Percentiles rank a stretch among this genome's conserved stretches.
phyloP scores from a whole-genome alignment of 2,888 invertebrate genomes.

The Drosophila subquinaria region DNA sequence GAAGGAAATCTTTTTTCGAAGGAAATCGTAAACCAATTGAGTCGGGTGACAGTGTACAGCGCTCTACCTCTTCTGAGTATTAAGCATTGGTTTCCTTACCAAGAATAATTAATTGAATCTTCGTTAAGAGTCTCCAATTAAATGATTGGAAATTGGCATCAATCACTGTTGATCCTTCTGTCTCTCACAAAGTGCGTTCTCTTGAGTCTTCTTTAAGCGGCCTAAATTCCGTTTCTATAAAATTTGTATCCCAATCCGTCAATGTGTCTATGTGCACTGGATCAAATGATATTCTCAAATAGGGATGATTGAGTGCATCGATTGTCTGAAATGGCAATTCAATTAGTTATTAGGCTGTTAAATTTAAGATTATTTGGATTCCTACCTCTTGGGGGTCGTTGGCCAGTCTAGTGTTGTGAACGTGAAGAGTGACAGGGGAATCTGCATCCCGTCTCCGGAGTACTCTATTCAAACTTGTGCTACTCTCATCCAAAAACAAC shows the following conservation, averaged over 20 bases:
- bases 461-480: not conserved
- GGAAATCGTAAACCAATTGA: too few relatives aligned
- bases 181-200: not conserved
- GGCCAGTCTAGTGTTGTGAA: not conserved
- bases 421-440: not conserved
- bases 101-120: not conserved
- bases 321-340: conserved; percentile 1
- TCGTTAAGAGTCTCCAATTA: not conserved
- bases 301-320: conserved; percentile 4
- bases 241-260: not conserved
- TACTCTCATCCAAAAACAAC: not conserved
- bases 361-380: not conserved
- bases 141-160: not conserved
- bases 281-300: conserved; percentile 1
- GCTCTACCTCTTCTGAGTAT: not conserved
- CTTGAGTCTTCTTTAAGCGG: too few relatives aligned
- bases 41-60: too few relatives aligned
- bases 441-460: not conserved
- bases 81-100: not conserved
- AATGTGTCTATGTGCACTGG: not conserved
- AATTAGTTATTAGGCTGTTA: not conserved
- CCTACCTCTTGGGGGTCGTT: conserved; percentile 4
- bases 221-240: conserved; percentile 12
- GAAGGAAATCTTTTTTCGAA: too few relatives aligned
- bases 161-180: not conserved